Evolutionary conservation across 2,888 invertebrate genomes (phyloP), one percentile per base, ranked within the genome.

Genomic region (Melanotus villosus): DNA sequence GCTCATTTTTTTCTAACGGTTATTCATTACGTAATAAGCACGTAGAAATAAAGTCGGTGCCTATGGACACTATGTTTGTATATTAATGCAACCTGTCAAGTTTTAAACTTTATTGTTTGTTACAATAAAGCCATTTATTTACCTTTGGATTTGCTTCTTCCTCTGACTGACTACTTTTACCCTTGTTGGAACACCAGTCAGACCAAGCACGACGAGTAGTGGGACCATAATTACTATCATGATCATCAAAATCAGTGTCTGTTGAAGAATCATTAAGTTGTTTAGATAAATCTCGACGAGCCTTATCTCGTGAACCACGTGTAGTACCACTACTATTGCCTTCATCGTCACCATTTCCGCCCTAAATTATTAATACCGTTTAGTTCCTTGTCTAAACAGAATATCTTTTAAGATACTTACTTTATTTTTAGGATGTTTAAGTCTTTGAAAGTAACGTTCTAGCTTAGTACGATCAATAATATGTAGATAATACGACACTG

Each of bases 401-500:
- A n/a, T n/a, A n/a, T n/a, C n/a, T n/a, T n/a, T n/a, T n/a, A n/a
- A n/a, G n/a, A n/a, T n/a, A 60, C 45, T 36, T 79, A 85, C 90
- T 88, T 89, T 91, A 84, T 90, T 89, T 87, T 93, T 93, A 81
- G 94, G 94, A 85, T 95, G 96, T 88, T 96, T 97, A 86, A 96
- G 89, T 85, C 95, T 92, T 87, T 95, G 95, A 88, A 98, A 98
- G 87, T 98, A 98, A 85, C 96, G 92, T 89, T 98, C 98, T 86
- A 96, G 88, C 88, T 96, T 97, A 78, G 97, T 97, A 84, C 98
- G 92, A 89, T 99, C 99, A 84, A 99, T 98, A 80, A 95, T 93
- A 87, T 99, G 99, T 79, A 99, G 90, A 88, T 96, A 99, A 89
- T 99, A 99, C 74, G 97, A 96, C 80, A 99, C 99, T 58, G 98